These are phyloP conservation scores for Nasua narica DNA, from an alignment of 2,797 vertebrate species.

Conservation along the genomic window DNA sequence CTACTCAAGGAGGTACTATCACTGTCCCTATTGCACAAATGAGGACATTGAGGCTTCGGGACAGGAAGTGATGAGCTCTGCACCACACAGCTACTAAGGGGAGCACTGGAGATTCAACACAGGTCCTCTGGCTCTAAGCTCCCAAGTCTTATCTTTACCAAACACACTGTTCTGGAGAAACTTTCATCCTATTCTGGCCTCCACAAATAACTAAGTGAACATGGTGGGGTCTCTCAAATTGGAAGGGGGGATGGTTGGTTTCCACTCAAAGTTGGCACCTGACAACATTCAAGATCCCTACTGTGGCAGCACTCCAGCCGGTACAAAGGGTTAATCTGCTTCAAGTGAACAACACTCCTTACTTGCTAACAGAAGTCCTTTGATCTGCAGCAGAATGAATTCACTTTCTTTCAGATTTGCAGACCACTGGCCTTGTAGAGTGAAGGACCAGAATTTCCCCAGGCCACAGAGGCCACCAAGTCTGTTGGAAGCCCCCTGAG, in stretches of 20 bases:
- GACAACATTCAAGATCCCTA: neutral
- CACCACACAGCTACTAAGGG: neutral
- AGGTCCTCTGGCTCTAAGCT: neutral
- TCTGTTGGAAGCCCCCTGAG: neutral
- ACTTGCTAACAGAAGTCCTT: neutral
- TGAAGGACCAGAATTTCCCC: no score
- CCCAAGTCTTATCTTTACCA: neutral
- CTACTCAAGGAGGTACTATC: neutral
- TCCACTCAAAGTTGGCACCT: neutral
- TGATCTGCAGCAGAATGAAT: neutral
- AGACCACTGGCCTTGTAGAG: neutral
- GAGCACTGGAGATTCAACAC: neutral
- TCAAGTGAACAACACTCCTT: neutral
- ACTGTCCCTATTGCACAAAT: neutral
- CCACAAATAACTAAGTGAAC: neutral
- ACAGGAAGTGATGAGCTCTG: neutral
- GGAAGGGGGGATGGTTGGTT: neutral
- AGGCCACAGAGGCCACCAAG: neutral
- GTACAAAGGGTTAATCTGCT: neutral
- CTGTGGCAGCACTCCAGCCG: neutral
- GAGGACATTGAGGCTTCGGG: neutral
- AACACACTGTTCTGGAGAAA: neutral
- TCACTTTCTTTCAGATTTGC: neutral
- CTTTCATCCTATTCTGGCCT: neutral
- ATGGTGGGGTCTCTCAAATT: neutral